phyloP scores from a whole-genome alignment of 1,140 invertebrate genomes.

The Gerris buenoi region DNA sequence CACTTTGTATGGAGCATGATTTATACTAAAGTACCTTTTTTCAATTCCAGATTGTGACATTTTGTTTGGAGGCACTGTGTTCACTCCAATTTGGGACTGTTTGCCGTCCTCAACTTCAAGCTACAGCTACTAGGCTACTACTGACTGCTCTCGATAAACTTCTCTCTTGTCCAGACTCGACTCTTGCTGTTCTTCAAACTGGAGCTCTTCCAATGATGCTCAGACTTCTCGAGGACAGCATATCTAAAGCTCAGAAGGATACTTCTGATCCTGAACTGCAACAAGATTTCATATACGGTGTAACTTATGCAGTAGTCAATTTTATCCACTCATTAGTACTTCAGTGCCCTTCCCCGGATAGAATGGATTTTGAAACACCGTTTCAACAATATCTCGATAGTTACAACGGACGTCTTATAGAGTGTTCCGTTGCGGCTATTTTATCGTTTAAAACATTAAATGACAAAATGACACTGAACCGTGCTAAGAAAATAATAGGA shows the following conservation, averaged over 20 bases:
- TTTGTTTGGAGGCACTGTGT: constrained; percentile 42
- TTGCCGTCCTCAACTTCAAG: constrained; percentile 36
- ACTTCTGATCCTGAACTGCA: constrained; percentile 25
- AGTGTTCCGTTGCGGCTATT: constrained; percentile 39
- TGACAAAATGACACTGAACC: constrained; percentile 28
- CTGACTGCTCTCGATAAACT: constrained; percentile 40
- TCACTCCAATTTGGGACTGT: constrained; percentile 39
- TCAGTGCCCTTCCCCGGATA: constrained; percentile 34
- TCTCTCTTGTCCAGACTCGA: constrained; percentile 38
- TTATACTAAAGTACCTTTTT: too few relatives aligned
- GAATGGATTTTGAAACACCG: constrained; percentile 40
- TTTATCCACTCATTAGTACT: constrained; percentile 43
- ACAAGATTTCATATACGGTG: constrained; percentile 44
- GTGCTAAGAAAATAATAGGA: constrained; percentile 39
- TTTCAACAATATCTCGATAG: constrained; percentile 44
- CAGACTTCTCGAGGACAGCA: constrained; percentile 14
- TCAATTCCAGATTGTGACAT: constrained; percentile 42
- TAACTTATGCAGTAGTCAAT: constrained; percentile 39
- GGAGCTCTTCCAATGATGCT: constrained; percentile 39
- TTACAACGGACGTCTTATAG: constrained; percentile 39
- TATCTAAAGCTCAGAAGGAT: constrained; percentile 12
- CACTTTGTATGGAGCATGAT: too few relatives aligned
- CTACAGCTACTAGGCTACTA: constrained; percentile 39
- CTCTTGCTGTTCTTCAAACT: constrained; percentile 41
- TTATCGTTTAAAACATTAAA: constrained; percentile 34